Evolutionary conservation across 2,888 invertebrate genomes (phyloP).

Genomic region (Ptychoptera contaminata): DNA sequence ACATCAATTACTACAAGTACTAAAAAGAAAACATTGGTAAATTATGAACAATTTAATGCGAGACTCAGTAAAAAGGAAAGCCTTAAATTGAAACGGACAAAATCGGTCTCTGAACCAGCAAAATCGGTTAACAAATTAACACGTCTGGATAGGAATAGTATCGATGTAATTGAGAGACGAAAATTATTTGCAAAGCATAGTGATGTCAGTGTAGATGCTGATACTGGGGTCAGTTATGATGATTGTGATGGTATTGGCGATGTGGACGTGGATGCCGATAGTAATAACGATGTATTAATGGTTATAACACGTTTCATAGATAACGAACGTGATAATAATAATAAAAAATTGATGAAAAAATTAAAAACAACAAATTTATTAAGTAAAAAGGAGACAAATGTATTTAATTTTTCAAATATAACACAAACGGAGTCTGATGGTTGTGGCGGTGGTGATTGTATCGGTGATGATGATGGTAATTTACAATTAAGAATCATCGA

Average conservation of each 20-base stretch:
- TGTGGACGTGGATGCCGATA: too few relatives aligned
- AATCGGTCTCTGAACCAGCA: neutral
- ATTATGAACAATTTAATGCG: neutral
- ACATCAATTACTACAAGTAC: neutral
- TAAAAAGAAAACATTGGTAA: neutral
- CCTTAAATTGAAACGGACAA: neutral
- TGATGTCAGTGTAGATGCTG: too few relatives aligned
- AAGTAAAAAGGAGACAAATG: constrained; percentile 2
- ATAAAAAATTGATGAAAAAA: neutral
- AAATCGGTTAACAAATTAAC: too few relatives aligned
- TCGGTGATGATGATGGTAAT: neutral
- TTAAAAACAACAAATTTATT: neutral
- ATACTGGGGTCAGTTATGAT: too few relatives aligned
- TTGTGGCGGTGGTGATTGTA: neutral
- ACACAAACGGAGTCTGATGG: too few relatives aligned
- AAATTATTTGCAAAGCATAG: neutral
- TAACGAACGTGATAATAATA: neutral
- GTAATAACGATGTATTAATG: neutral
- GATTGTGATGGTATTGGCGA: too few relatives aligned
- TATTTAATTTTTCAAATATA: constrained; percentile 6
- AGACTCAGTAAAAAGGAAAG: too few relatives aligned
- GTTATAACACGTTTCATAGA: neutral
- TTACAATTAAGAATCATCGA: constrained; percentile 1
- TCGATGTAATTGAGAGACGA: constrained; percentile 3
- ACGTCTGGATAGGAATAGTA: neutral